Conservation (phyloP, 2,797 vertebrate species). For the Psittacula derbiana region DNA sequence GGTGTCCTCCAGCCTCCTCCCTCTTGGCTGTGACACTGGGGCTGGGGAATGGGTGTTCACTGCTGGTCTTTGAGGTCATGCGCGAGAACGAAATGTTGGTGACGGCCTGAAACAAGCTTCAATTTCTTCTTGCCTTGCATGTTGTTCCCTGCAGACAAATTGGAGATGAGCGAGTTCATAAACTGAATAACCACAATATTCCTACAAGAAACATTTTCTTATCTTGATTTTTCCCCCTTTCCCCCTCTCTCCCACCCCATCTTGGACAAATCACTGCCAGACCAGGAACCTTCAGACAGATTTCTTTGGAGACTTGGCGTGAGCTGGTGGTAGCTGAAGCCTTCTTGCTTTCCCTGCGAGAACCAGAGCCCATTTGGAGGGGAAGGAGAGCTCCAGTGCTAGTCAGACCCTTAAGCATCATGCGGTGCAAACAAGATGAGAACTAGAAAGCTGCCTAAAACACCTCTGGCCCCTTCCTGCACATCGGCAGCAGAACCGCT, state of each 20-base stretch:
- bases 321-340: not conserved
- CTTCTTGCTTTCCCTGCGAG: not conserved
- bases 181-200: not conserved
- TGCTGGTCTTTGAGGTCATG: not conserved
- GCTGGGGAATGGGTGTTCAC: not conserved
- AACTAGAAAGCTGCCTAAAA: not conserved
- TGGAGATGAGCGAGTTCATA: not conserved
- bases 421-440: not conserved
- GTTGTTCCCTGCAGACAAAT: not conserved
- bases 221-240: not conserved
- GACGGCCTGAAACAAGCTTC: not conserved
- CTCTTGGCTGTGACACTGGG: not conserved
- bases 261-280: constrained; percentile 25
- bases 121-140: not conserved
- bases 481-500: not conserved
- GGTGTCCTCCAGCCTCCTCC: not conserved
- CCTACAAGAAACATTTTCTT: not conserved
- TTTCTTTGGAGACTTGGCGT: constrained; percentile 4
- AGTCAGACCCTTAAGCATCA: not conserved
- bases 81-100: not conserved
- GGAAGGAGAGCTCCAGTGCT: not conserved
- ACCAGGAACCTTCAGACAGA: constrained; percentile 1
- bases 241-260: not conserved
- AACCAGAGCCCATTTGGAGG: not conserved
- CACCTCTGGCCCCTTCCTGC: not conserved